Evolutionary conservation across 2,797 vertebrate species (phyloP).

Genomic region (Iguana delicatissima): DNA sequence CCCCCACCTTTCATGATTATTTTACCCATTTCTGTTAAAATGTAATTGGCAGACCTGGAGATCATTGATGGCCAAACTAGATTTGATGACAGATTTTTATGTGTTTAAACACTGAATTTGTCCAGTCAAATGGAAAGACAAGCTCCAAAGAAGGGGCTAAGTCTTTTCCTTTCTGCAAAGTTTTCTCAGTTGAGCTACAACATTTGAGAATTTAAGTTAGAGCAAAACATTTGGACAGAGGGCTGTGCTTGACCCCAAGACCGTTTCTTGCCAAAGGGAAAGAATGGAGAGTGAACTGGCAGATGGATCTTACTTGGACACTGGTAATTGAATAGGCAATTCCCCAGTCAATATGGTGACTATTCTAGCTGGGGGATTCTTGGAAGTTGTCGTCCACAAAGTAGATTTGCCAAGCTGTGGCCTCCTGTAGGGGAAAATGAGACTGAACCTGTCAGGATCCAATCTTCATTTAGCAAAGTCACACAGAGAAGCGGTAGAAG

Average conservation of each 20-base stretch:
- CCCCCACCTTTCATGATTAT: no score
- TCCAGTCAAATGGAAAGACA: neutral
- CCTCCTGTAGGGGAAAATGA: no score
- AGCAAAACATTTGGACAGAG: neutral
- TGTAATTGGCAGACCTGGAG: neutral
- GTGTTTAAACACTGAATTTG: neutral
- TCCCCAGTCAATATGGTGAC: no score
- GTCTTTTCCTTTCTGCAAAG: neutral
- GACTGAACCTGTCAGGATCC: no score
- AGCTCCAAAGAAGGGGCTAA: no score
- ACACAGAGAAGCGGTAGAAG: no score
- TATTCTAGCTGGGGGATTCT: no score
- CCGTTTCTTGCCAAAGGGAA: neutral
- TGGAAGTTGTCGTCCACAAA: no score
- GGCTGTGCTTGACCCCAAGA: neutral
- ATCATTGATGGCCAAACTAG: neutral
- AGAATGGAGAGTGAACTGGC: neutral
- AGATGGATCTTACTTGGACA: neutral
- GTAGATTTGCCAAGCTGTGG: no score
- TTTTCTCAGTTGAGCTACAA: neutral
- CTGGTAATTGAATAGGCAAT: neutral
- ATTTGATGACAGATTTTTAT: neutral
- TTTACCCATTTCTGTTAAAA: neutral
- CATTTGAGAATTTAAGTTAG: neutral
- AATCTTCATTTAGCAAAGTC: no score